phyloP scores from a whole-genome alignment of 2,113 vertebrate species.

The Chascanopsetta lugubris region DNA sequence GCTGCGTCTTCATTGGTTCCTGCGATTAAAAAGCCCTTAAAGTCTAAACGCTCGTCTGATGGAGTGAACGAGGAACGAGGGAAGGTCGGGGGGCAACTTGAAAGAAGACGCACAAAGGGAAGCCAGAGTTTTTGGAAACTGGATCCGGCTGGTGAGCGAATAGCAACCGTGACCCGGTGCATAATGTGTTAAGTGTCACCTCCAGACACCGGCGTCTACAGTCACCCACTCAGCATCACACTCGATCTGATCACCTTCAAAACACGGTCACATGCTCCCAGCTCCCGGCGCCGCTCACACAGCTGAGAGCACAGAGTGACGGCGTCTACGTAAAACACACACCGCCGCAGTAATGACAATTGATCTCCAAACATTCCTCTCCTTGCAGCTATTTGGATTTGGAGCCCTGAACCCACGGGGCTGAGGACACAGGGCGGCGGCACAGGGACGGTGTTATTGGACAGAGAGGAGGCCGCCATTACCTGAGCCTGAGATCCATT shows the following conservation, averaged over 20 bases:
- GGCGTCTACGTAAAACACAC: conserved; percentile 4
- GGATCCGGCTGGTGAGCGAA: not conserved
- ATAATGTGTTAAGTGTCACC: not conserved
- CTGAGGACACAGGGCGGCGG: conserved; percentile 3
- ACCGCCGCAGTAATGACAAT: not conserved
- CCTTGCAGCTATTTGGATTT: not conserved
- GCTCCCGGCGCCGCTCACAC: not conserved
- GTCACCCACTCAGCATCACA: conserved; percentile 1
- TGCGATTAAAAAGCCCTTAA: not conserved
- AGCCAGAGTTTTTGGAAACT: not conserved
- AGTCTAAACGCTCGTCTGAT: not conserved
- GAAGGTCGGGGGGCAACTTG: not conserved
- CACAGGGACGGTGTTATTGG: conserved; percentile 17
- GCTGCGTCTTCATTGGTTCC: not conserved
- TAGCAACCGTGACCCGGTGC: not conserved
- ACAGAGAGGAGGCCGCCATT: conserved; percentile 15
- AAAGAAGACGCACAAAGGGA: not conserved
- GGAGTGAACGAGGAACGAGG: not conserved
- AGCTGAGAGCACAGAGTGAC: not conserved
- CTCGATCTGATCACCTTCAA: too few relatives aligned
- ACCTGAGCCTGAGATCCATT: conserved; percentile 80
- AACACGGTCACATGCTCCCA: too few relatives aligned
- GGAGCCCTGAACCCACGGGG: not conserved
- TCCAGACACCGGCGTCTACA: not conserved
- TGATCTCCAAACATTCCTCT: not conserved